These are phyloP conservation scores for Triops cancriformis DNA, from an alignment of 1,140 invertebrate species.

Conservation along the genomic window DNA sequence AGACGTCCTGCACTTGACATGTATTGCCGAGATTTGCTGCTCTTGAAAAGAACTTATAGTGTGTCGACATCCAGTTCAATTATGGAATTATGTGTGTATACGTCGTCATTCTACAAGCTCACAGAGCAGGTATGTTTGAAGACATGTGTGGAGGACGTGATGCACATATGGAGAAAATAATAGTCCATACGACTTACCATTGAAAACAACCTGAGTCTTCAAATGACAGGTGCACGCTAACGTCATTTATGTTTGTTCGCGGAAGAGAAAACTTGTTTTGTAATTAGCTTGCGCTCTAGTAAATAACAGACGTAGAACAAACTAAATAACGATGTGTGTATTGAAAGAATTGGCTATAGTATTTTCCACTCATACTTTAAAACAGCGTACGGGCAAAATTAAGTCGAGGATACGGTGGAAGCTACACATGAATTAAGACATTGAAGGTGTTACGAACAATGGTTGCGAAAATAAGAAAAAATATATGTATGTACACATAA, in stretches of 20 bases:
- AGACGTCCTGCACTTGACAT: background rate
- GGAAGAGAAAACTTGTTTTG: background rate
- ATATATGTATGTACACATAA: background rate
- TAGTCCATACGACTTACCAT: background rate
- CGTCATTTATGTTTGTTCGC: background rate
- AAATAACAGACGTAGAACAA: background rate
- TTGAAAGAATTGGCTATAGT: background rate
- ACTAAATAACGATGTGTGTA: background rate
- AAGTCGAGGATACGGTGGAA: background rate
- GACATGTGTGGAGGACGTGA: background rate
- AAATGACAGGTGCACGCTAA: background rate
- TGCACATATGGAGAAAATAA: background rate
- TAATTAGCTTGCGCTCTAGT: background rate
- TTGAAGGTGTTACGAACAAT: background rate
- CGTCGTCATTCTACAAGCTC: background rate
- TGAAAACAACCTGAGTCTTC: background rate
- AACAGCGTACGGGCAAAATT: background rate
- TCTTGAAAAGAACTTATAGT: background rate
- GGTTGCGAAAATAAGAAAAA: background rate
- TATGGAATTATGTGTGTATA: background rate
- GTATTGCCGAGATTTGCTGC: background rate
- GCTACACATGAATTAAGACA: background rate
- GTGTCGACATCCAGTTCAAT: background rate
- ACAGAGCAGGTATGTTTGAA: background rate
- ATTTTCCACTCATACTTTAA: background rate